A percentile compares a stretch with the other conserved stretches of the same genome.
Evolutionary conservation across 2,797 vertebrate genomes (phyloP).

Genomic region (Naso thynnoides): DNA sequence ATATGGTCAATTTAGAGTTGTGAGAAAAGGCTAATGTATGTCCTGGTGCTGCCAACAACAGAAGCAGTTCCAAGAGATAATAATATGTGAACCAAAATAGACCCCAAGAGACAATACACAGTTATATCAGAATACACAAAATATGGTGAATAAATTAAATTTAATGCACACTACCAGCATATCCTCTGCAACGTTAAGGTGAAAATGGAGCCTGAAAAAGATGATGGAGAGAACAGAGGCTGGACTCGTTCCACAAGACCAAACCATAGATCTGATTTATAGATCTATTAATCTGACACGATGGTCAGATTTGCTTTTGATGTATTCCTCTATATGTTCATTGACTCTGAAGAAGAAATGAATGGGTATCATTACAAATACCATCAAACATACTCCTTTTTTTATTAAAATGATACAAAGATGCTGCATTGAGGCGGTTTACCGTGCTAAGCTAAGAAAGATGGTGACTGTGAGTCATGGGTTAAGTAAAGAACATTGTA

Average conservation of each 20-base stretch:
- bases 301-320: neutral
- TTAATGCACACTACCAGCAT: neutral
- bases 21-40: neutral
- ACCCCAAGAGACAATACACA: neutral
- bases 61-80: neutral
- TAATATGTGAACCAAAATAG: neutral
- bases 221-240: neutral
- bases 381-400: no score
- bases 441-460: no score
- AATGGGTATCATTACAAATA: neutral
- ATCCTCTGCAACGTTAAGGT: neutral
- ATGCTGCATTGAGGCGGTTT: no score
- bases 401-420: no score
- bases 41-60: neutral
- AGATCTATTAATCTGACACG: no score
- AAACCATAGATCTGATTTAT: no score
- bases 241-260: neutral
- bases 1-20: constrained; percentile 8
- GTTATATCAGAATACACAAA: no score
- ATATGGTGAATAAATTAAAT: neutral
- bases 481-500: no score
- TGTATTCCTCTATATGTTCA: neutral
- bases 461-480: no score
- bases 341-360: neutral
- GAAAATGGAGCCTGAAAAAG: no score